phyloP scores from a whole-genome alignment of 2,888 invertebrate genomes.

The Macroteleia sp. region DNA sequence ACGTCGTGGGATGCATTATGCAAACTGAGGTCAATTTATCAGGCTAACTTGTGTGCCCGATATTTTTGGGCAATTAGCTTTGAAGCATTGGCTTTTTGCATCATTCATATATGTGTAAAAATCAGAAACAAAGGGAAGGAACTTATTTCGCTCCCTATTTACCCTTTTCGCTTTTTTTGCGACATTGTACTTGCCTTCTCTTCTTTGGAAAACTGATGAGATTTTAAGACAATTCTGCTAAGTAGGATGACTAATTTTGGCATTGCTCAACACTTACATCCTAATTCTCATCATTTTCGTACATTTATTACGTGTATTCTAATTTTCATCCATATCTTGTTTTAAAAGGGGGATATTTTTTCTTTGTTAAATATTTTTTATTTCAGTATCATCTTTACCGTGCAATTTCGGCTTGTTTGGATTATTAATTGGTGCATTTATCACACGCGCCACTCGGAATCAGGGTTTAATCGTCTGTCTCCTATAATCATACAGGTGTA shows the following conservation, averaged over 20 bases:
- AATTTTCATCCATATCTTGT: no score
- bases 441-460: neutral
- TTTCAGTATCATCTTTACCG: neutral
- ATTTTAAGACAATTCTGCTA: constrained; percentile 29
- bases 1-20: constrained; percentile 20
- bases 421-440: constrained; percentile 38
- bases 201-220: constrained; percentile 1
- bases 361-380: no score
- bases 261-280: constrained; percentile 16
- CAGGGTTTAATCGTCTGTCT: constrained; percentile 30
- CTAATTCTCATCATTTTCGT: neutral
- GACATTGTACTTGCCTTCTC: constrained; percentile 16
- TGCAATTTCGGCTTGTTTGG: constrained; percentile 29
- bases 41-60: neutral
- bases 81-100: constrained; percentile 17
- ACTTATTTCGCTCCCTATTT: constrained; percentile 14
- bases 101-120: neutral
- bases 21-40: constrained; percentile 32
- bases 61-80: constrained; percentile 48
- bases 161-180: constrained; percentile 6
- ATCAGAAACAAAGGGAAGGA: constrained; percentile 21
- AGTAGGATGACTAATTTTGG: constrained; percentile 11
- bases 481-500: constrained; percentile 45
- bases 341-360: no score
- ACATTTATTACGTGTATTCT: no score